phyloP scores from a whole-genome alignment of 1,140 invertebrate genomes.

The Pseudomyrmex concolor region DNA sequence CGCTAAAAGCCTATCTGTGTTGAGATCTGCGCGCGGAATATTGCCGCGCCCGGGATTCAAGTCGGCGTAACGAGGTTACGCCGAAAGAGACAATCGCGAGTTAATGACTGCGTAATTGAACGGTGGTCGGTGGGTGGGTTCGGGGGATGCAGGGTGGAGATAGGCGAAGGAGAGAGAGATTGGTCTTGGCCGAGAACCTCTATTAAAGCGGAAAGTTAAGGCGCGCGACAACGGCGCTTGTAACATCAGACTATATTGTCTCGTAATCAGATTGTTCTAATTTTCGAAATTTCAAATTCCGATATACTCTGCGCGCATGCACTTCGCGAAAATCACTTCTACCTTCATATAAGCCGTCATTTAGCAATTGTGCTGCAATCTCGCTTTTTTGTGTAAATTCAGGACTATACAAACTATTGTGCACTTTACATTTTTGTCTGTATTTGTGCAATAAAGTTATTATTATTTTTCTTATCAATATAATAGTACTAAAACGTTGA shows the following conservation, averaged over 20 bases:
- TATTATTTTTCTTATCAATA: constrained; percentile 8
- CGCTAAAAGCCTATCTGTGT: constrained; percentile 85
- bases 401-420: background rate
- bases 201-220: constrained; percentile 20
- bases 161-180: constrained; percentile 60
- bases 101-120: constrained; percentile 84
- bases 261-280: no score
- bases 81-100: constrained; percentile 82
- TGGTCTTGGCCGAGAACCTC: constrained; percentile 57
- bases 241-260: no score
- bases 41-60: constrained; percentile 81
- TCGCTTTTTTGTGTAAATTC: no score
- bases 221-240: constrained; percentile 2
- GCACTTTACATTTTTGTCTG: background rate
- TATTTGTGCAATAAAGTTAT: background rate
- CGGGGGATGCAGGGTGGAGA: background rate
- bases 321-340: no score
- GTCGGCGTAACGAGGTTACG: constrained; percentile 83
- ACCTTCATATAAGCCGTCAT: no score
- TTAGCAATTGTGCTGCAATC: no score
- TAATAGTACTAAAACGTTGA: background rate
- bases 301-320: no score
- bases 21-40: constrained; percentile 82
- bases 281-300: no score
- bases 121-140: constrained; percentile 61